A percentile compares a stretch with the other conserved stretches of the same genome.
Conservation (phyloP, 2,113 vertebrate genomes). For the Grammomys surdaster region DNA sequence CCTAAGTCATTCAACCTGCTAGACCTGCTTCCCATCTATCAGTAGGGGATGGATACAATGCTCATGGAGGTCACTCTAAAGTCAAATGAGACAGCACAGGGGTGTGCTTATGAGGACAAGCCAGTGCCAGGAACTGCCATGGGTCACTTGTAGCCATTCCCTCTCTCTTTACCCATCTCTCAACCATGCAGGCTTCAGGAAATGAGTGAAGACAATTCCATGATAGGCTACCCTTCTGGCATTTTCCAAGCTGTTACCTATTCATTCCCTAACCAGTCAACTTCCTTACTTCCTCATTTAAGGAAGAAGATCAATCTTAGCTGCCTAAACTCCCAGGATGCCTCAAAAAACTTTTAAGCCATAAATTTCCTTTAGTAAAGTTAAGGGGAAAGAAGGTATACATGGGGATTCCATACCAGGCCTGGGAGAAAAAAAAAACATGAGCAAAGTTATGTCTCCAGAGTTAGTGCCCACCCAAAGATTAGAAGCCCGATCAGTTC, state of each 20-base stretch:
- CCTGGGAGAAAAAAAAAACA: background rate
- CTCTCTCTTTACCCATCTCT: background rate
- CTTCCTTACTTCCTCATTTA: background rate
- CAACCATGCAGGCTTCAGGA: background rate
- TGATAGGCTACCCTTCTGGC: background rate
- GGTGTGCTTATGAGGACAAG: background rate
- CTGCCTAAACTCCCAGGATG: background rate
- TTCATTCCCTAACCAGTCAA: background rate
- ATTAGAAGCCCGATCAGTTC: background rate
- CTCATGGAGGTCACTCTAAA: background rate
- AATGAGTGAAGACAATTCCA: background rate
- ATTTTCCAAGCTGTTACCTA: background rate
- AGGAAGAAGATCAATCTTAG: background rate
- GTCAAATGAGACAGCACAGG: background rate
- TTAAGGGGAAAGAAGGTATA: background rate
- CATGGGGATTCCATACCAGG: background rate
- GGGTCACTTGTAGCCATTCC: background rate
- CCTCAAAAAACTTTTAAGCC: background rate
- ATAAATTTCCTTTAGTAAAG: background rate
- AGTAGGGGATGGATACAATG: background rate
- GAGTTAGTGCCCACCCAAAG: background rate
- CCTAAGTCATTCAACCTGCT: background rate
- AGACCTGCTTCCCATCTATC: background rate
- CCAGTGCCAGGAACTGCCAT: background rate
- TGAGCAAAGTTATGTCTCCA: background rate